Conservation (phyloP, 2,888 invertebrate genomes). For the Apoderus coryli region DNA sequence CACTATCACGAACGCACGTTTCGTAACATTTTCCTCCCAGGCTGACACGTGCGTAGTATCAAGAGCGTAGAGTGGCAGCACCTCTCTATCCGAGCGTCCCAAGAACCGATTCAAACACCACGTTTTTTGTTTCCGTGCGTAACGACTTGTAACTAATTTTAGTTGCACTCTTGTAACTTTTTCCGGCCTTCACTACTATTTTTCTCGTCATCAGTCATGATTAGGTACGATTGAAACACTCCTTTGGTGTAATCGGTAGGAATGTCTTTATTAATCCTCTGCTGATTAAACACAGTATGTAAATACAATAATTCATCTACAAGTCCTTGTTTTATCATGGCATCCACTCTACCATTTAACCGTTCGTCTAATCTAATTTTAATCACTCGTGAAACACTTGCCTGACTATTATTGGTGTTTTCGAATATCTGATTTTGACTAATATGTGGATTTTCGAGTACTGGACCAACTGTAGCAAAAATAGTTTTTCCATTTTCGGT, state of each 20-base stretch:
- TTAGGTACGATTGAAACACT: conserved; percentile 83
- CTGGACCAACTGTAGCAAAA: no score
- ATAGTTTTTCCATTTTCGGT: no score
- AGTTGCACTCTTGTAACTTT: conserved; percentile 48
- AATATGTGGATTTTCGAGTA: no score
- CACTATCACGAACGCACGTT: conserved; percentile 57
- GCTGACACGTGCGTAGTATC: conserved; percentile 57
- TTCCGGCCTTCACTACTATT: conserved; percentile 41
- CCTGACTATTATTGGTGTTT: no score
- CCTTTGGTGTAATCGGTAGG: conserved; percentile 80
- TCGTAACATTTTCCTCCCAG: conserved; percentile 62
- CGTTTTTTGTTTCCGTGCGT: conserved; percentile 71
- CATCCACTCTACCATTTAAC: conserved; percentile 61
- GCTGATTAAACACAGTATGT: no score
- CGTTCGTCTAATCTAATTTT: no score
- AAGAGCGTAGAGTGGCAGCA: conserved; percentile 69
- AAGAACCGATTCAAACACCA: conserved; percentile 82
- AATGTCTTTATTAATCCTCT: no score
- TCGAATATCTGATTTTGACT: no score
- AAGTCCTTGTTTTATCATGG: conserved; percentile 67
- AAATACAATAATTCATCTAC: conserved; percentile 64
- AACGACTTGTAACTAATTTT: conserved; percentile 72
- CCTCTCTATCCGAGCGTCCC: conserved; percentile 46
- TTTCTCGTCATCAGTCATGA: conserved; percentile 46
- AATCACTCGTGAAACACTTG: no score